Conservation (phyloP, 2,113 vertebrate genomes). For the Jaculus jaculus region DNA sequence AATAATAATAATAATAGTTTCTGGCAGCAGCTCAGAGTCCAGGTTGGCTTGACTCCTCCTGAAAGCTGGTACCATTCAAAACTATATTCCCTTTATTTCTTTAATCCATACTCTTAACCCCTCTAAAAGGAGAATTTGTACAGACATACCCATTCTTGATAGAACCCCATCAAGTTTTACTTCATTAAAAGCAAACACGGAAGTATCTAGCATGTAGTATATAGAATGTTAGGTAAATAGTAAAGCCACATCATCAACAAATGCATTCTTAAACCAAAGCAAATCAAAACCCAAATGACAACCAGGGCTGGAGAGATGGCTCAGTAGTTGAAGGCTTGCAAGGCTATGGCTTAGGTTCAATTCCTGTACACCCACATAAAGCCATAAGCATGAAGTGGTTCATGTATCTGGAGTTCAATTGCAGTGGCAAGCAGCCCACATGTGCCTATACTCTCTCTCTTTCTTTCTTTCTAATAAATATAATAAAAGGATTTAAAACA, state of each 20-base stretch:
- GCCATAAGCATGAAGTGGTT: too few relatives aligned
- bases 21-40: not conserved
- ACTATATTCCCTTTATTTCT: not conserved
- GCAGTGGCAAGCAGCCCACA: too few relatives aligned
- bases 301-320: too few relatives aligned
- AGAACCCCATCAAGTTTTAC: constrained; percentile 11
- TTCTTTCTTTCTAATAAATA: too few relatives aligned
- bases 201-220: not conserved
- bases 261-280: constrained; percentile 36
- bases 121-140: constrained; percentile 7
- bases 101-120: not conserved
- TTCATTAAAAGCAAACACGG: constrained; percentile 16
- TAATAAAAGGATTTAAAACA: not conserved
- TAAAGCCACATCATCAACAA: constrained; percentile 16
- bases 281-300: not conserved
- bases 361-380: too few relatives aligned
- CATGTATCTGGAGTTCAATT: too few relatives aligned
- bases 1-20: constrained; percentile 34
- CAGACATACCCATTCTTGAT: not conserved
- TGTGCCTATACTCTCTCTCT: too few relatives aligned
- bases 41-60: not conserved
- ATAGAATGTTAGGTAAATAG: not conserved
- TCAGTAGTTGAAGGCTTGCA: too few relatives aligned
- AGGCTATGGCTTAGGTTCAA: too few relatives aligned
- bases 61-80: not conserved